Percentiles rank a stretch among this genome's conserved stretches.
These are phyloP conservation scores for Trachymyrmex septentrionalis DNA, from an alignment of 1,140 invertebrate species.

Conservation along the genomic window DNA sequence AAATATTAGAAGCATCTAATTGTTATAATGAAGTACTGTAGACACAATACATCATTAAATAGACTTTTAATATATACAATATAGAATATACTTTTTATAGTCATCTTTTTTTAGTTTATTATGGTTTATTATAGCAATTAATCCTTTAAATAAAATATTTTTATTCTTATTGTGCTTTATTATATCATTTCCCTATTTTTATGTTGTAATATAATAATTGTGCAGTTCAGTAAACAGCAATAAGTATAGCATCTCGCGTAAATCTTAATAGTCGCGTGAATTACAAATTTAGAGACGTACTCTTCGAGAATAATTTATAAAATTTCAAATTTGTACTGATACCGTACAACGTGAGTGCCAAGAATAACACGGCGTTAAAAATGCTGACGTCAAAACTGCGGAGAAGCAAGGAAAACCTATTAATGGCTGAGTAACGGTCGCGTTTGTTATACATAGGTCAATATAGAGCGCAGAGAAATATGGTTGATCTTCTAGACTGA, in stretches of 20 bases:
- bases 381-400: constrained; percentile 60
- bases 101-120: background rate
- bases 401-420: constrained; percentile 52
- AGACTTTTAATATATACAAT: background rate
- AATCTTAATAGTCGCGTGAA: background rate
- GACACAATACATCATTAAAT: background rate
- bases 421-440: constrained; percentile 49
- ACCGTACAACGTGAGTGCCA: background rate
- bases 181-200: background rate
- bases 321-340: background rate
- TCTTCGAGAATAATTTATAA: constrained; percentile 19
- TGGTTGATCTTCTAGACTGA: background rate
- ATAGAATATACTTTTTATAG: background rate
- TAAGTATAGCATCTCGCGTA: background rate
- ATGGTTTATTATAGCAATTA: background rate
- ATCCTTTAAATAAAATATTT: background rate
- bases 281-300: background rate
- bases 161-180: background rate
- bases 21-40: background rate
- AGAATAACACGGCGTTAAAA: constrained; percentile 39
- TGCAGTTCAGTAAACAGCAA: background rate
- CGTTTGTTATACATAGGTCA: constrained; percentile 49
- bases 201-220: background rate
- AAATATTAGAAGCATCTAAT: background rate
- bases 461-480: constrained; percentile 30